phyloP scores from a whole-genome alignment of 2,113 vertebrate genomes.

The human (Homo sapiens) region DNA sequence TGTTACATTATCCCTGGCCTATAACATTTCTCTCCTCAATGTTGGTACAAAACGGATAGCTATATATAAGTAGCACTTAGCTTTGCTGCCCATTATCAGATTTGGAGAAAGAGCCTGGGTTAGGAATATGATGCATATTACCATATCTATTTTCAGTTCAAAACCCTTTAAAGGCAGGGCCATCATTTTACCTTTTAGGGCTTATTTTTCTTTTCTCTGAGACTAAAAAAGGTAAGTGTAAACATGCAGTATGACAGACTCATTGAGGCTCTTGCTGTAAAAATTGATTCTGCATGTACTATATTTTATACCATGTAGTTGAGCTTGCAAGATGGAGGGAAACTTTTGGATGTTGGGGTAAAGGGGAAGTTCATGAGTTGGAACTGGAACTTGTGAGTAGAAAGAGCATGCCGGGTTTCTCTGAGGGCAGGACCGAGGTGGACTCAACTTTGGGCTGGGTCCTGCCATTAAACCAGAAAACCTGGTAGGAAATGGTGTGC shows the following conservation, averaged over 20 bases:
- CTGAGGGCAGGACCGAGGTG: neutral
- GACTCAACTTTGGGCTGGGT: neutral
- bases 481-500: neutral
- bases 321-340: neutral
- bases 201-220: slow-evolving; percentile 20
- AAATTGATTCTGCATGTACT: neutral
- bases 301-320: neutral
- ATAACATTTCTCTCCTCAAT: neutral
- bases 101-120: slow-evolving; percentile 1
- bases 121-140: neutral
- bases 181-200: slow-evolving; percentile 9
- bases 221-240: neutral
- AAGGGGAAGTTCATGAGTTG: neutral
- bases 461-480: neutral
- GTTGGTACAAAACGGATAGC: neutral
- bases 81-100: neutral
- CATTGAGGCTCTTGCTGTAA: neutral
- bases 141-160: slow-evolving; percentile 11
- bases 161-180: neutral
- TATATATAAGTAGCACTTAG: neutral
- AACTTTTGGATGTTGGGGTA: neutral
- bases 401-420: neutral
- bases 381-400: neutral
- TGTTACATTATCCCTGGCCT: neutral
- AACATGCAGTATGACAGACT: neutral